A percentile compares a stretch with the other conserved stretches of the same genome.
Evolutionary conservation across 2,888 invertebrate genomes (phyloP).

Genomic region (Patella ulyssiponensis): DNA sequence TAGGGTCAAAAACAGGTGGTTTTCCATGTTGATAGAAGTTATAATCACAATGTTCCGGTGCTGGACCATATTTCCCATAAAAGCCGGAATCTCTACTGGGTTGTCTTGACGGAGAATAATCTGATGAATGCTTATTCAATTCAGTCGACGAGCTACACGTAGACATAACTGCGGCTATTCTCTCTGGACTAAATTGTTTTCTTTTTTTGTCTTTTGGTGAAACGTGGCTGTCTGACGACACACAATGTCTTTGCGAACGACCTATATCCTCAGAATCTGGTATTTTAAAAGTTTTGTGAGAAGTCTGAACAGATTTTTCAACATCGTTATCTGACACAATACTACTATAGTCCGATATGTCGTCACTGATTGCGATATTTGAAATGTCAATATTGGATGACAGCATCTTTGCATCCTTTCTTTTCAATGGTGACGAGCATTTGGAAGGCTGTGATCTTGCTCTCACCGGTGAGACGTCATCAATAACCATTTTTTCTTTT

Average conservation of each 20-base stretch:
- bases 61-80: background rate
- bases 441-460: too few species aligned
- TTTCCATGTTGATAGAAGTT: background rate
- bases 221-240: background rate
- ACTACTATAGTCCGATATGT: background rate
- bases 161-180: background rate
- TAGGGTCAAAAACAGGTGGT: background rate
- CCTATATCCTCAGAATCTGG: background rate
- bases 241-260: background rate
- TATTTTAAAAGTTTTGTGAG: background rate
- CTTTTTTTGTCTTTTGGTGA: background rate
- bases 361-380: background rate
- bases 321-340: background rate
- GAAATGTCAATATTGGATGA: background rate
- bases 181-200: background rate
- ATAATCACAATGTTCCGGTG: background rate
- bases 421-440: too few species aligned
- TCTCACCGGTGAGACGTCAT: too few species aligned
- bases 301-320: background rate
- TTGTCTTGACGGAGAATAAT: too few species aligned
- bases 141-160: background rate
- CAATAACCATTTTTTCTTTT: too few species aligned
- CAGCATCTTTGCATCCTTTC: background rate
- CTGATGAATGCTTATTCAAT: background rate
- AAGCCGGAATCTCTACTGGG: background rate